phyloP scores from a whole-genome alignment of 2,888 invertebrate species.

The Ligdia adustata region DNA sequence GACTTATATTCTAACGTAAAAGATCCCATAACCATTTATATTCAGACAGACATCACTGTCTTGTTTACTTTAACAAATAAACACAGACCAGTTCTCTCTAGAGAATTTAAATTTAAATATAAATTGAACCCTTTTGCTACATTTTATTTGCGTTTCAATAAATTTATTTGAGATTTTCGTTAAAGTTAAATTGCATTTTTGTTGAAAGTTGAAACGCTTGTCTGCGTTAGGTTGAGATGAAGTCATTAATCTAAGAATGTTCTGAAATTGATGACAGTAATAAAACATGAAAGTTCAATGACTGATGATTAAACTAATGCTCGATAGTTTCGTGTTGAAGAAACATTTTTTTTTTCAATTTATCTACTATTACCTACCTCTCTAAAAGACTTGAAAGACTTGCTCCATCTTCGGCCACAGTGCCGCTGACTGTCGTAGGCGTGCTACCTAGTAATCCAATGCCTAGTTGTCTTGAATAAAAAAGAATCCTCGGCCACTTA shows the following conservation, averaged over 20 bases:
- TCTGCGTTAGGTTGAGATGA: constrained; percentile 3
- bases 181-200: constrained; percentile 6
- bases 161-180: constrained; percentile 4
- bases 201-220: constrained; percentile 1
- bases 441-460: too few species aligned
- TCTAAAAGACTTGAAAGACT: too few species aligned
- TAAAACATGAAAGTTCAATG: constrained; percentile 12
- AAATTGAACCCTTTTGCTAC: background rate
- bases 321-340: constrained; percentile 2
- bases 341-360: too few species aligned
- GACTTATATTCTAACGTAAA: constrained; percentile 10
- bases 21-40: constrained; percentile 16
- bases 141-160: background rate
- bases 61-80: constrained; percentile 28
- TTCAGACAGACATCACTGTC: constrained; percentile 15
- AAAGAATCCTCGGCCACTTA: too few species aligned
- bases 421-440: too few species aligned
- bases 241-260: constrained; percentile 7
- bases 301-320: background rate
- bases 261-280: constrained; percentile 12
- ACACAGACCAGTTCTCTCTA: constrained; percentile 12
- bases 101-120: constrained; percentile 8
- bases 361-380: too few species aligned
- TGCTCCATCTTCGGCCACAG: too few species aligned
- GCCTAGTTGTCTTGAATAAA: too few species aligned